Conservation (phyloP, 2,113 vertebrate species). For the Oceanites oceanicus region DNA sequence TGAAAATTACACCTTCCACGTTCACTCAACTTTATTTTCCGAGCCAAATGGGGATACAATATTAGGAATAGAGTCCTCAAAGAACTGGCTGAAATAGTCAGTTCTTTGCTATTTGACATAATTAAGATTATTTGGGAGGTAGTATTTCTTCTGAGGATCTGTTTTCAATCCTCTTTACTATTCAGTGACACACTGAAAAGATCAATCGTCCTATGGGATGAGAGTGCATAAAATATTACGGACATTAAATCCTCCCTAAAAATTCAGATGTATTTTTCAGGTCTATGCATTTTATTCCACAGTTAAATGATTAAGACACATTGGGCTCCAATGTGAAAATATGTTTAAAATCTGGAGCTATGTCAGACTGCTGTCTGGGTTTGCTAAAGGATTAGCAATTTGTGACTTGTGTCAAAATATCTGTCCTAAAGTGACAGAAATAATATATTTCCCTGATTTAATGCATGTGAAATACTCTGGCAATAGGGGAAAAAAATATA, state of each 20-base stretch:
- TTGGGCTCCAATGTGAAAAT: constrained; percentile 12
- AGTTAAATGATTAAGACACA: constrained; percentile 34
- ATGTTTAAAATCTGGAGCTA: constrained; percentile 30
- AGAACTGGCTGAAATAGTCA: not conserved
- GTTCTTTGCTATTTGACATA: not conserved
- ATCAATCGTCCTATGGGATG: not conserved
- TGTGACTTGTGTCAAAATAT: constrained; percentile 53
- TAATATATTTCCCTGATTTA: constrained; percentile 17
- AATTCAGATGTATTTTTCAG: constrained; percentile 30
- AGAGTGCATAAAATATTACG: constrained; percentile 33
- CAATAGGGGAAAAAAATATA: not conserved
- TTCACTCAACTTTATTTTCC: not conserved
- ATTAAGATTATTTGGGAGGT: constrained; percentile 18
- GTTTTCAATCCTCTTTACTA: constrained; percentile 66
- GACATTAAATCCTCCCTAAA: constrained; percentile 48
- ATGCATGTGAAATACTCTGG: constrained; percentile 16
- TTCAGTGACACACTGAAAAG: constrained; percentile 15
- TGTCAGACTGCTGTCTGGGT: constrained; percentile 36
- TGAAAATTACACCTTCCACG: not conserved
- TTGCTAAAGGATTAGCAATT: constrained; percentile 51
- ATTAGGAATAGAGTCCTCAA: not conserved
- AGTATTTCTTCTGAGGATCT: constrained; percentile 31
- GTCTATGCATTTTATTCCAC: constrained; percentile 8
- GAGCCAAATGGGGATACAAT: not conserved
- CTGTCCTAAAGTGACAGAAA: constrained; percentile 30